A percentile compares a stretch with the other conserved stretches of the same genome.
These are phyloP conservation scores for Stegana nigrithorax DNA, from an alignment of 2,888 invertebrate species.

Conservation along the genomic window DNA sequence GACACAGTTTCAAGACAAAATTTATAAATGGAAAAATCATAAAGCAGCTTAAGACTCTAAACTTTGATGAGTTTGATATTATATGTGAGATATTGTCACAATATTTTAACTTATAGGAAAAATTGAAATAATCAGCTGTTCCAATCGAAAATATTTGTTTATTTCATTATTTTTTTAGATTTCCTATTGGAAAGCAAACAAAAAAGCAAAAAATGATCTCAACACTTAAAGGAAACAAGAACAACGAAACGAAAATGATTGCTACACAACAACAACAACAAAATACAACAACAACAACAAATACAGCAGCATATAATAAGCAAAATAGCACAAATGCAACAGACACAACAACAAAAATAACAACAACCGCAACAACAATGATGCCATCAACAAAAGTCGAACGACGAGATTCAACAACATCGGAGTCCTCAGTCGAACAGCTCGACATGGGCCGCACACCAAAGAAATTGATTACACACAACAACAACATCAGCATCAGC, in stretches of 20 bases:
- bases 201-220: slow-evolving; percentile 3
- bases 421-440: slow-evolving; percentile 68
- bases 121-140: too few species aligned
- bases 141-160: background rate
- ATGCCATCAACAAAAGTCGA: slow-evolving; percentile 51
- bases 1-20: too few species aligned
- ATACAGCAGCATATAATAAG: slow-evolving; percentile 12
- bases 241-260: slow-evolving; percentile 32
- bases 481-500: too few species aligned
- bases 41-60: too few species aligned
- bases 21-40: too few species aligned
- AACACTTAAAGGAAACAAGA: slow-evolving; percentile 34
- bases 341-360: slow-evolving; percentile 26
- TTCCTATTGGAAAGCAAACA: background rate
- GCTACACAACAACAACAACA: slow-evolving; percentile 26
- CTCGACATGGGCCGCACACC: slow-evolving; percentile 66
- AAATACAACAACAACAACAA: slow-evolving; percentile 14
- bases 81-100: too few species aligned
- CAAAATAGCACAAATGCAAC: slow-evolving; percentile 7
- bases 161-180: background rate
- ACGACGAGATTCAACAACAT: slow-evolving; percentile 65
- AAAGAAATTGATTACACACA: slow-evolving; percentile 58
- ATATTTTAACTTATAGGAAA: too few species aligned
- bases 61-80: too few species aligned
- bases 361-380: slow-evolving; percentile 15